Percentiles rank a stretch among this genome's conserved stretches.
Conservation (phyloP, 2,888 invertebrate species). For the Aporophyla nigra region DNA sequence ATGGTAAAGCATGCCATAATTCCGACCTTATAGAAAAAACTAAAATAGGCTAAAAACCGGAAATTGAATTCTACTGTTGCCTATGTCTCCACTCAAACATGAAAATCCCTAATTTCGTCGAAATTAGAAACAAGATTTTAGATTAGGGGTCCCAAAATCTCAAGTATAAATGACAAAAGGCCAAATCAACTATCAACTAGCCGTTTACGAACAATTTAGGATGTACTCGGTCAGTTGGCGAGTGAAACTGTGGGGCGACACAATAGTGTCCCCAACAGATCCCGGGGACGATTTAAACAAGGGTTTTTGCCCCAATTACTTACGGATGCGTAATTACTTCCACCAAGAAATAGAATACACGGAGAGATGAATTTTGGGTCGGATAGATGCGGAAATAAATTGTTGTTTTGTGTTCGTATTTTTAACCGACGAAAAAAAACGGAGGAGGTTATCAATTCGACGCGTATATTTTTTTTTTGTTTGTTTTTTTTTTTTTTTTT, state of each 20-base stretch:
- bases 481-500: no score
- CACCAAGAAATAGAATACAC: slow-evolving; percentile 76
- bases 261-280: slow-evolving; percentile 88
- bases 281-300: slow-evolving; percentile 85
- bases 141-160: slow-evolving; percentile 59
- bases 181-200: slow-evolving; percentile 81
- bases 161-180: slow-evolving; percentile 76
- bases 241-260: slow-evolving; percentile 71
- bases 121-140: slow-evolving; percentile 36
- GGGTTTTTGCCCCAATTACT: slow-evolving; percentile 88
- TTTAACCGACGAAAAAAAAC: no score
- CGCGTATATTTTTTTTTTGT: no score
- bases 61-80: neutral
- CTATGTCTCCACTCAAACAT: neutral
- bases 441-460: no score
- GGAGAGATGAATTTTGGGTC: slow-evolving; percentile 32
- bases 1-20: neutral
- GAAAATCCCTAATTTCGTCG: slow-evolving; percentile 32
- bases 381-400: neutral
- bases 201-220: slow-evolving; percentile 83
- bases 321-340: slow-evolving; percentile 86
- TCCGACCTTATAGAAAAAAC: neutral
- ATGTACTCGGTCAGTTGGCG: slow-evolving; percentile 86
- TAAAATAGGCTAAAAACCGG: neutral
- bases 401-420: neutral